phyloP scores from a whole-genome alignment of 2,797 vertebrate genomes.

The Notoglanidium macrostoma region DNA sequence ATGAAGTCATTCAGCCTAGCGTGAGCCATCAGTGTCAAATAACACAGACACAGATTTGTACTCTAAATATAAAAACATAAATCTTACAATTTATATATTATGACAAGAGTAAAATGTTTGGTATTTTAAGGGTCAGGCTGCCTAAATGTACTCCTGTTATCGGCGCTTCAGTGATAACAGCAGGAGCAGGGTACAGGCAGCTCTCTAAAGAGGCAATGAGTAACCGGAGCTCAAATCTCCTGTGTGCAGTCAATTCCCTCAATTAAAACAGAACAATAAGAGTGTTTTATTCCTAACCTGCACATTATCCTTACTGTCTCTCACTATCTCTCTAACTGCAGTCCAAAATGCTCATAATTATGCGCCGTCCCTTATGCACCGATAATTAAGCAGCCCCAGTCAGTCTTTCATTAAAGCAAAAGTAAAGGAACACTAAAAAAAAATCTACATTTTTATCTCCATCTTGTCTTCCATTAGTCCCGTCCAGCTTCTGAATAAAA shows the following conservation, averaged over 20 bases:
- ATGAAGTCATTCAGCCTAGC: slow-evolving; percentile 67
- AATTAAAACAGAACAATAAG: slow-evolving; percentile 39
- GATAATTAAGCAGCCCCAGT: slow-evolving; percentile 41
- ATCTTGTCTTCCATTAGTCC: slow-evolving; percentile 27
- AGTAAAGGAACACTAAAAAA: background rate
- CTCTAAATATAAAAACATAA: background rate
- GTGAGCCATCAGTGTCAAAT: slow-evolving; percentile 63
- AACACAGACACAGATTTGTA: slow-evolving; percentile 23
- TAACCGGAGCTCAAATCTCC: slow-evolving; percentile 28
- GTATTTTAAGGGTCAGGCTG: background rate
- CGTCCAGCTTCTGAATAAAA: slow-evolving; percentile 6
- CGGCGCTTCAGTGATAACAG: background rate
- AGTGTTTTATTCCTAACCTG: background rate
- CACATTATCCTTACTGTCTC: slow-evolving; percentile 13
- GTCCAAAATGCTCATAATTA: slow-evolving; percentile 51
- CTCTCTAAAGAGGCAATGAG: slow-evolving; percentile 9
- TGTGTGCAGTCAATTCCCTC: slow-evolving; percentile 24
- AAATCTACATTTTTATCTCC: slow-evolving; percentile 18
- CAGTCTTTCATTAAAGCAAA: slow-evolving; percentile 44
- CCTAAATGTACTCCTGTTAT: background rate
- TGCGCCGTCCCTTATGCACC: slow-evolving; percentile 30
- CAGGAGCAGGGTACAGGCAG: background rate
- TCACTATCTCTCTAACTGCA: slow-evolving; percentile 17
- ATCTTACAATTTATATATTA: slow-evolving; percentile 2
- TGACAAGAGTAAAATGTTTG: background rate